phyloP scores from a whole-genome alignment of 2,113 vertebrate genomes.

The Anseranas semipalmata region DNA sequence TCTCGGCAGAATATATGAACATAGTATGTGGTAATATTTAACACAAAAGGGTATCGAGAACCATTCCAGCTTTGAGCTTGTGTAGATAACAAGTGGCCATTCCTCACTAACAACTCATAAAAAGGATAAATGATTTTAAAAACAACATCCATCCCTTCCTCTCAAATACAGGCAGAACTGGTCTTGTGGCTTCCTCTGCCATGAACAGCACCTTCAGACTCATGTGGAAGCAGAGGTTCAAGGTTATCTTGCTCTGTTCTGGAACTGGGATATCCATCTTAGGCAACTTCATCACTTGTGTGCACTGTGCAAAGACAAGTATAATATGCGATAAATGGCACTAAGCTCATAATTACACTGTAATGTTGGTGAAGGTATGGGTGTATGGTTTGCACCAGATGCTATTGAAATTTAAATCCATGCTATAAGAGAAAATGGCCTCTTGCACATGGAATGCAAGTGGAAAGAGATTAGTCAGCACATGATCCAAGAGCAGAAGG shows the following conservation, averaged over 20 bases:
- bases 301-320: background rate
- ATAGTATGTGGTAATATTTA: background rate
- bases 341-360: conserved; percentile 43
- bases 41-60: background rate
- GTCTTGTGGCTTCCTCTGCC: conserved; percentile 6
- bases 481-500: background rate
- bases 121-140: background rate
- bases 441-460: background rate
- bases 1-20: background rate
- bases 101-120: background rate
- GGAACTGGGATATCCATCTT: background rate
- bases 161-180: conserved; percentile 10
- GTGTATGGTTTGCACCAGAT: conserved; percentile 41
- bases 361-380: background rate
- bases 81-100: background rate
- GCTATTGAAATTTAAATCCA: background rate
- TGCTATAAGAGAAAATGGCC: background rate
- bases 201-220: background rate
- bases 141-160: background rate
- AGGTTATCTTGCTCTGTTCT: background rate
- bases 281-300: background rate
- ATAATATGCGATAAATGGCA: background rate
- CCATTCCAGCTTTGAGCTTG: background rate
- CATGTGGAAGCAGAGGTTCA: background rate
- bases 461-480: conserved; percentile 34